Conservation (phyloP, 2,888 invertebrate species). For the Volucella inanis region DNA sequence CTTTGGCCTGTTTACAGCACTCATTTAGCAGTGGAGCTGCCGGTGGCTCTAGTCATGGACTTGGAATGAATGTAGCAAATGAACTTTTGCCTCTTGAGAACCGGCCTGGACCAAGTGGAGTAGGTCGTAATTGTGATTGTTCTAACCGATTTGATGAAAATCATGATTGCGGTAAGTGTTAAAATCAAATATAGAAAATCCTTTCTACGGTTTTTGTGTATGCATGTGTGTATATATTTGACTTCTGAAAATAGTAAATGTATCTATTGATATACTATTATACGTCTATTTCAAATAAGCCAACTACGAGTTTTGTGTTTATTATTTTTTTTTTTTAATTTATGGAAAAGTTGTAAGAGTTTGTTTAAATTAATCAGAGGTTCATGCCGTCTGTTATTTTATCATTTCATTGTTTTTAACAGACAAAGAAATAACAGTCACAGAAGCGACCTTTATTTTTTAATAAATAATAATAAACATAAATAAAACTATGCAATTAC, state of each 20-base stretch:
- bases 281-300: too few relatives aligned
- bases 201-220: neutral
- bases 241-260: too few relatives aligned
- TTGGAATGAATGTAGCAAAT: constrained; percentile 34
- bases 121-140: constrained; percentile 36
- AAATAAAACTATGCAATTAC: too few relatives aligned
- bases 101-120: constrained; percentile 27
- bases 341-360: too few relatives aligned
- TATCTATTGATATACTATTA: too few relatives aligned
- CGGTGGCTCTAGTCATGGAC: constrained; percentile 31
- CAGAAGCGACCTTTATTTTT: too few relatives aligned
- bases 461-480: too few relatives aligned
- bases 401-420: too few relatives aligned
- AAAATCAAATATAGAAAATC: neutral
- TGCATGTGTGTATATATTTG: neutral
- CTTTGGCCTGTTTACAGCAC: constrained; percentile 44
- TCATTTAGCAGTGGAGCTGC: constrained; percentile 7
- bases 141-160: constrained; percentile 22
- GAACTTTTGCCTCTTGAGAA: constrained; percentile 41
- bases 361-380: neutral
- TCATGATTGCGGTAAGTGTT: constrained; percentile 68
- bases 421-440: too few relatives aligned
- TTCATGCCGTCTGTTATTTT: too few relatives aligned
- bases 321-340: too few relatives aligned
- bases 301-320: too few relatives aligned